Evolutionary conservation across 2,113 vertebrate species (phyloP).

Genomic region (Rhinopithecus roxellana): DNA sequence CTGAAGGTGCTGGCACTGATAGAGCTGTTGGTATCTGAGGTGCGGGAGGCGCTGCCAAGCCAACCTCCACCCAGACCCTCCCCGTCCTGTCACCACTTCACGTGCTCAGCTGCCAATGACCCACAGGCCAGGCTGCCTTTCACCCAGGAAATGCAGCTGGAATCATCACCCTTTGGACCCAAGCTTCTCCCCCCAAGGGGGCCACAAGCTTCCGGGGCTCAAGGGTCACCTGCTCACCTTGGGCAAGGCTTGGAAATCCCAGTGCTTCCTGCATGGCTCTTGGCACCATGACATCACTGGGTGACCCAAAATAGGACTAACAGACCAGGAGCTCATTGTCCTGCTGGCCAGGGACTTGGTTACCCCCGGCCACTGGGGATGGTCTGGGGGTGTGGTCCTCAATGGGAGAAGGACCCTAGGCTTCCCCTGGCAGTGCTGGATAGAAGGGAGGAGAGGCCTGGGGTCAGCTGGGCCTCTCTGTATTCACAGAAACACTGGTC

Average conservation of each 20-base stretch:
- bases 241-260: not conserved
- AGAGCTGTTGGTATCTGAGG: not conserved
- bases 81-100: not conserved
- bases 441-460: not conserved
- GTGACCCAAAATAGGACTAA: not conserved
- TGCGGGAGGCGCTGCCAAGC: accelerated
- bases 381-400: accelerated
- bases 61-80: accelerated
- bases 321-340: not conserved
- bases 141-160: not conserved
- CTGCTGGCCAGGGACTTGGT: not conserved
- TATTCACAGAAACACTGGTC: not conserved
- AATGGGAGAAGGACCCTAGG: not conserved
- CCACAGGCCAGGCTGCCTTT: not conserved
- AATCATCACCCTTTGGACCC: not conserved
- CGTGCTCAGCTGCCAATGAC: not conserved
- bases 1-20: accelerated
- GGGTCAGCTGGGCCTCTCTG: not conserved
- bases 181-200: not conserved
- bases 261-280: not conserved
- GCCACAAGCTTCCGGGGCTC: not conserved
- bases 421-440: not conserved
- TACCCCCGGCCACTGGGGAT: not conserved
- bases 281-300: not conserved
- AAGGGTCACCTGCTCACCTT: not conserved